These are phyloP conservation scores for Smutsia temminckii DNA, from an alignment of 2,797 vertebrate genomes.

Conservation along the genomic window DNA sequence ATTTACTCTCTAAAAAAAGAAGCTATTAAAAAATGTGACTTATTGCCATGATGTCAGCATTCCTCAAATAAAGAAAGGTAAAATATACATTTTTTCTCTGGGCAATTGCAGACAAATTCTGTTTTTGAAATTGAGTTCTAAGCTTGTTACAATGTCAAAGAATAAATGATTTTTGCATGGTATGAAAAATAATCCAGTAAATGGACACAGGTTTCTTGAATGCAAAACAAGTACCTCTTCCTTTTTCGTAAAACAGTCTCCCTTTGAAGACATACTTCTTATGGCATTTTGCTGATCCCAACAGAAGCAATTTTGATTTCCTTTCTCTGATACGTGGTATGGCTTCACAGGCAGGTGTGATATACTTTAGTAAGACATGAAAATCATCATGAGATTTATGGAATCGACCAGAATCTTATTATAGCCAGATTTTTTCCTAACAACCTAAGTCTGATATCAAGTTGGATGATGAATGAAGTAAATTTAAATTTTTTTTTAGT, in stretches of 20 bases:
- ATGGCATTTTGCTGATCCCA: background rate
- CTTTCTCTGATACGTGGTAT: conserved; percentile 25
- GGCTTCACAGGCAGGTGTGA: background rate
- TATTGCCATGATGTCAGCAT: background rate
- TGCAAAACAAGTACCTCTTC: background rate
- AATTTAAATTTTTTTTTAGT: conserved; percentile 56
- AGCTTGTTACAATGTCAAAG: conserved; percentile 20
- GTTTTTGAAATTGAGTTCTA: conserved; percentile 6
- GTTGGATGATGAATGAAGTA: conserved; percentile 20
- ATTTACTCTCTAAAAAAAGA: background rate
- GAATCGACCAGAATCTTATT: conserved; percentile 46
- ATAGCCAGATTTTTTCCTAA: conserved; percentile 23
- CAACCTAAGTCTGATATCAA: conserved; percentile 54
- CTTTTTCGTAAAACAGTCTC: background rate
- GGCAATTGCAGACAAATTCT: background rate
- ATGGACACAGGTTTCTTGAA: conserved; percentile 7
- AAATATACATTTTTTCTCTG: background rate
- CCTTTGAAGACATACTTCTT: background rate
- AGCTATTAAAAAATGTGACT: conserved; percentile 13
- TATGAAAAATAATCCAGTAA: background rate
- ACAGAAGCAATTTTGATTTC: conserved; percentile 14
- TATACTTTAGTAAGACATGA: background rate
- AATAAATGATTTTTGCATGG: background rate
- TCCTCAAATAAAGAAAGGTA: conserved; percentile 11
- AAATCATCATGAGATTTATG: conserved; percentile 48